Evolutionary conservation across 2,888 invertebrate species (phyloP), one percentile per base, ranked within the genome.

Genomic region (Cephus rjabovi): DNA sequence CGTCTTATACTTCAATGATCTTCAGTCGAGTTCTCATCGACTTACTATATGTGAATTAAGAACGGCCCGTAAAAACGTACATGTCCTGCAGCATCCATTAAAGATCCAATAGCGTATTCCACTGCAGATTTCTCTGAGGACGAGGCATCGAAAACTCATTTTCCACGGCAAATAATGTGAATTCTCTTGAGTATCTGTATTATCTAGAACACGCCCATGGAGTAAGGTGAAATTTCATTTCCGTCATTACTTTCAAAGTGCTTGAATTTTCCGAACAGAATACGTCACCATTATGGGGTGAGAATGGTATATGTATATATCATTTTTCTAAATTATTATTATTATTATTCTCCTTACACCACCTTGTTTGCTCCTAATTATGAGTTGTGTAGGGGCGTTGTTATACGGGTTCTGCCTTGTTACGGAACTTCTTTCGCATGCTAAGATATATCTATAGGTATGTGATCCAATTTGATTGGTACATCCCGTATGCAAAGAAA

Each of bases 101-200:
- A 56, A 56, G 56, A 56, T 74, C 56, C 70, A 69, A 56, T 34
- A 75, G 69, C 37, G 73, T 70, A 78, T 77, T 78, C 34, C 37
- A 31, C 33, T 69, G 75, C 34, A 79, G 82, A 81, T 83, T 85
- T 83, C 81, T 84, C 80, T 74, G 69, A 79, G 80, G 81, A 79
- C 79, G 78, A 75, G 76, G 35, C 79, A 81, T 79, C 76, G 79
- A 76, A 76, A 84, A 75, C 83, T 85, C 80, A 85, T 83, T 85
- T 82, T 81, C 80, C 75, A 75, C 70, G 77, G 77, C 81, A 83
- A 84, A 85, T 78, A 82, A 81, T 80, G 70, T n/a, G 33, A 70
- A 56, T 56, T 56, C 56, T 56, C 56, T 23, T 23, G 56, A 56
- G 56, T 23, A 56, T 23, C 23, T 23, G 56, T 23, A 56, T 56